Evolutionary conservation across 2,888 invertebrate genomes (phyloP).

Genomic region (Caenorhabditis becei): DNA sequence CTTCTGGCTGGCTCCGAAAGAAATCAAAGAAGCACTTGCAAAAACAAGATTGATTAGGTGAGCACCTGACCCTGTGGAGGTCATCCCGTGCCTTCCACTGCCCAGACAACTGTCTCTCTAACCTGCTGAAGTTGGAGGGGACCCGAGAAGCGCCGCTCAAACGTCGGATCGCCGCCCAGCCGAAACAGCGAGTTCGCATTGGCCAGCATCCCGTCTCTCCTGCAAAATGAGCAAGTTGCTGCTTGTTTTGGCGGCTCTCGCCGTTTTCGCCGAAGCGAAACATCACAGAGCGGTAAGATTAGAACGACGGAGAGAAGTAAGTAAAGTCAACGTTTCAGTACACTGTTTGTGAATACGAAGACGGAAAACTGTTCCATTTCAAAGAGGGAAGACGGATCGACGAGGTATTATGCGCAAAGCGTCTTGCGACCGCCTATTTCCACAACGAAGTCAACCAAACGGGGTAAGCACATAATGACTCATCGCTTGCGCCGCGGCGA

Average conservation of each 20-base stretch:
- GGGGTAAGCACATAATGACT: constrained; percentile 65
- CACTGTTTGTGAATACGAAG: constrained; percentile 61
- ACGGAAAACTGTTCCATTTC: constrained; percentile 63
- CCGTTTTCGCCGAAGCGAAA: constrained; percentile 16
- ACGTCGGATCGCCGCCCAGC: constrained; percentile 68
- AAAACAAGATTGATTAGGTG: constrained; percentile 16
- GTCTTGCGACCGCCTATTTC: constrained; percentile 68
- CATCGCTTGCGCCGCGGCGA: constrained; percentile 9
- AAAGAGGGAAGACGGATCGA: constrained; percentile 61
- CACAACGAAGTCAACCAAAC: constrained; percentile 71
- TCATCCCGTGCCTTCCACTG: constrained; percentile 17
- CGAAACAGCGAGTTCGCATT: constrained; percentile 69
- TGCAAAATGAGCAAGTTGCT: constrained; percentile 19
- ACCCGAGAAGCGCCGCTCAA: constrained; percentile 68
- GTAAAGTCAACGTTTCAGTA: constrained; percentile 57
- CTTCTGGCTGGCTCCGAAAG: background rate
- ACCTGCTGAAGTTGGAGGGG: constrained; percentile 72
- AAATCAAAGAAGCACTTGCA: constrained; percentile 11
- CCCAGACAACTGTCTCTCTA: background rate
- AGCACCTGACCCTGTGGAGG: constrained; percentile 28
- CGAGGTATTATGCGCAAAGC: constrained; percentile 64
- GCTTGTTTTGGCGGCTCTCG: constrained; percentile 15
- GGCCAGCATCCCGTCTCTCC: constrained; percentile 64
- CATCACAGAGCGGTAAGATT: constrained; percentile 29
- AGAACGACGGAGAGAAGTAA: constrained; percentile 8